Percentiles rank a stretch among this genome's conserved stretches.
Conservation (phyloP, 2,888 invertebrate genomes). For the Eupithecia inturbata region DNA sequence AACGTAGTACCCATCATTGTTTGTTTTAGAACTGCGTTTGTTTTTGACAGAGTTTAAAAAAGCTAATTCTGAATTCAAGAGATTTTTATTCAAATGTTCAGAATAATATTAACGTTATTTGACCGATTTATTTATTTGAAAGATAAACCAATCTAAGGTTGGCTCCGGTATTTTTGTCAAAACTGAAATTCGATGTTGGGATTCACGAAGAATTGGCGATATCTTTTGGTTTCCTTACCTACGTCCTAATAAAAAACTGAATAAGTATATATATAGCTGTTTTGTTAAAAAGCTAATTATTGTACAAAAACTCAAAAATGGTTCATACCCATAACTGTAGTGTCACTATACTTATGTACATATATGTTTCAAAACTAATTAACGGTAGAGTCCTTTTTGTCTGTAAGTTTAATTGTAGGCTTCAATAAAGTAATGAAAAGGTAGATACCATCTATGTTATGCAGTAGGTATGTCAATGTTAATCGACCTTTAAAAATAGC, state of each 20-base stretch:
- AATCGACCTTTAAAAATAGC: slow-evolving; percentile 46
- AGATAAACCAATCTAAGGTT: neutral
- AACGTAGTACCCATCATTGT: neutral
- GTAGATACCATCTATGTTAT: slow-evolving; percentile 56
- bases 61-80: neutral
- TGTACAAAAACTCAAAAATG: too few species aligned
- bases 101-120: neutral
- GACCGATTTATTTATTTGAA: neutral
- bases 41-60: neutral
- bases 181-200: too few species aligned
- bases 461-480: slow-evolving; percentile 30
- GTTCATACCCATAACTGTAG: too few species aligned
- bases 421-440: slow-evolving; percentile 48
- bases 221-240: too few species aligned
- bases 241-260: too few species aligned
- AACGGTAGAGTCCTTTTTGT: slow-evolving; percentile 47
- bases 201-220: too few species aligned
- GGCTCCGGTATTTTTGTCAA: neutral
- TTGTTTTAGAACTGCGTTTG: neutral
- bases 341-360: too few species aligned
- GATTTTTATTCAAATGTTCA: neutral
- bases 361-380: slow-evolving; percentile 36
- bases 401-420: slow-evolving; percentile 47
- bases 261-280: too few species aligned
- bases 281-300: too few species aligned